A percentile compares a stretch with the other conserved stretches of the same genome.
phyloP scores from a whole-genome alignment of 1,140 invertebrate species.

The Hycleus phaleratus region DNA sequence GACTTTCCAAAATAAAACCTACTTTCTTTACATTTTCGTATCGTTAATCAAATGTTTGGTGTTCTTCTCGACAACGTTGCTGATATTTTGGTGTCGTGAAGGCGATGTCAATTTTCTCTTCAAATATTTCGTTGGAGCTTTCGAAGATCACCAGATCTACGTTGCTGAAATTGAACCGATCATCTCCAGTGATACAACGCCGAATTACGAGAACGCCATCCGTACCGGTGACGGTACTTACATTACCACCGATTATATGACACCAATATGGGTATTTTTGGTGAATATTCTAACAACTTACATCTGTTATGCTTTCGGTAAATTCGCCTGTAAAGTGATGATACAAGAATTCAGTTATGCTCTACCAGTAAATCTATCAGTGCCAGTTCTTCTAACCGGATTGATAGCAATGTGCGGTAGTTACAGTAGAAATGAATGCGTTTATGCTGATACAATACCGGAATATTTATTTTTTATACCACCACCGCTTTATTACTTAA shows the following conservation, averaged over 20 bases:
- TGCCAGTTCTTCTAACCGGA: conserved; percentile 58
- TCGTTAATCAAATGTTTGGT: conserved; percentile 58
- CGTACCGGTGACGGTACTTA: conserved; percentile 33
- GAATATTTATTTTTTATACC: conserved; percentile 62
- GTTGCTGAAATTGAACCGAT: conserved; percentile 39
- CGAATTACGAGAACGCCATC: conserved; percentile 30
- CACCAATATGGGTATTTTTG: conserved; percentile 50
- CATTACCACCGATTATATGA: conserved; percentile 34
- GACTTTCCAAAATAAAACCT: conserved; percentile 53
- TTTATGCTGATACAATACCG: conserved; percentile 52
- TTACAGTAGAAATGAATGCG: conserved; percentile 54
- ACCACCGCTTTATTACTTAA: conserved; percentile 48
- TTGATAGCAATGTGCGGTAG: conserved; percentile 54
- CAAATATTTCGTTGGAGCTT: conserved; percentile 41
- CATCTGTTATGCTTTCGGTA: conserved; percentile 63
- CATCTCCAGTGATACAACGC: conserved; percentile 14
- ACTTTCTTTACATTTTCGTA: conserved; percentile 61
- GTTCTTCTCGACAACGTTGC: conserved; percentile 52
- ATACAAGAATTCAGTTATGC: conserved; percentile 77
- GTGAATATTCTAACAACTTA: conserved; percentile 58
- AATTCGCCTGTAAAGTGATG: conserved; percentile 76
- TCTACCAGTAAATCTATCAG: conserved; percentile 63
- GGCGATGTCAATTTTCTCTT: conserved; percentile 51
- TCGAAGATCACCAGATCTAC: conserved; percentile 48
- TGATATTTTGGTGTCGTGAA: conserved; percentile 48